A percentile compares a stretch with the other conserved stretches of the same genome.
Conservation (phyloP, 1,140 invertebrate species). For the Dendroctonus ponderosae region DNA sequence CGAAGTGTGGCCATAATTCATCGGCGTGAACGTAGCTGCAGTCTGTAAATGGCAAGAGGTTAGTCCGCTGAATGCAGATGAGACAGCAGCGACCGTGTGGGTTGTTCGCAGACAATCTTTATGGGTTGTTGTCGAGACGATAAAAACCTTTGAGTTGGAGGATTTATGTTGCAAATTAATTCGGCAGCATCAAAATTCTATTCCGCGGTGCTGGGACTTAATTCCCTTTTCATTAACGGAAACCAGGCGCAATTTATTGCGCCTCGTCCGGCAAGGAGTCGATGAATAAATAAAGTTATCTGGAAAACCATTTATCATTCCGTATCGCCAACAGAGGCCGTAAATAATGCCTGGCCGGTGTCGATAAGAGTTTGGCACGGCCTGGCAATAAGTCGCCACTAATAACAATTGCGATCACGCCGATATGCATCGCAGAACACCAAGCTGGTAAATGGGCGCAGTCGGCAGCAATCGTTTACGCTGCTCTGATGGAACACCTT, state of each 20-base stretch:
- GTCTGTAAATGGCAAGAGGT: constrained; percentile 45
- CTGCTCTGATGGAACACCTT: no score
- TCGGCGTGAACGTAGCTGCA: constrained; percentile 40
- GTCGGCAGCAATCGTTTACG: no score
- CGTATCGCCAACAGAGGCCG: constrained; percentile 6
- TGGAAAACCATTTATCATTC: constrained; percentile 25
- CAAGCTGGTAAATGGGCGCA: constrained; percentile 2
- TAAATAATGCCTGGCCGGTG: constrained; percentile 19
- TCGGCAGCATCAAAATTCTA: no score
- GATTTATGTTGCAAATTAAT: constrained; percentile 7
- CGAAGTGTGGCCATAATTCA: constrained; percentile 41
- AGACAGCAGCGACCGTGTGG: constrained; percentile 35
- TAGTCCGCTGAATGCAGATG: constrained; percentile 42
- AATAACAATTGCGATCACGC: constrained; percentile 20
- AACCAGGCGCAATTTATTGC: constrained; percentile 17
- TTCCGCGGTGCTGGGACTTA: no score
- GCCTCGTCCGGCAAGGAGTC: constrained; percentile 18
- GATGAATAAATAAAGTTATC: constrained; percentile 31
- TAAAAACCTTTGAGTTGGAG: neutral
- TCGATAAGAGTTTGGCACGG: constrained; percentile 26
- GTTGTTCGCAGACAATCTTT: constrained; percentile 11
- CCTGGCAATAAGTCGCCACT: constrained; percentile 22
- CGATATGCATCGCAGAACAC: constrained; percentile 9
- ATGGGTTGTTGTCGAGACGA: constrained; percentile 6
- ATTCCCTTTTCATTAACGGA: neutral